Evolutionary conservation across 2,888 invertebrate genomes (phyloP).

Genomic region (Drosophila acutilabella): DNA sequence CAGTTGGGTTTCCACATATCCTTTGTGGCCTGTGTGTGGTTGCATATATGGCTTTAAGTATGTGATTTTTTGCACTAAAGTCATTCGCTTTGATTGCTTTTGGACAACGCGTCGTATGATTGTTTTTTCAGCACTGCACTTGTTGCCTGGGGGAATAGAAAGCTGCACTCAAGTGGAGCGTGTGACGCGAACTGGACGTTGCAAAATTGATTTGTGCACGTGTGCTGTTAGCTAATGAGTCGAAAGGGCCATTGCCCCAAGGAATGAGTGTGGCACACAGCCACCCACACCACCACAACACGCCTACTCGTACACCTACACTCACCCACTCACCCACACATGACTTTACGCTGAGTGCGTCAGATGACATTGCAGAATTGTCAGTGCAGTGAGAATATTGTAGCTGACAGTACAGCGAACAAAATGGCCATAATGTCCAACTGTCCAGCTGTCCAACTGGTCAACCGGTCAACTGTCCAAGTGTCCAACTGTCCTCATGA

Average conservation of each 20-base stretch:
- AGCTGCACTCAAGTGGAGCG: constrained; percentile 32
- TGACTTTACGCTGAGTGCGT: constrained; percentile 23
- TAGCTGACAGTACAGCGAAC: constrained; percentile 24
- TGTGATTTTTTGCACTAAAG: constrained; percentile 50
- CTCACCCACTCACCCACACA: not conserved
- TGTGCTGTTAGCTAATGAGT: constrained; percentile 75
- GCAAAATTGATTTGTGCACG: constrained; percentile 78
- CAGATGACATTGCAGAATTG: constrained; percentile 38
- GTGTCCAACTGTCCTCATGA: constrained; percentile 7
- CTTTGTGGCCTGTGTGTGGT: constrained; percentile 14
- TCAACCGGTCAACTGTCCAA: not conserved
- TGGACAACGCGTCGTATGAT: constrained; percentile 71
- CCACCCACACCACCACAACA: constrained; percentile 2
- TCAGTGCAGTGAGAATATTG: constrained; percentile 32
- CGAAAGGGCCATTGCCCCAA: constrained; percentile 31
- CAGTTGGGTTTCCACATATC: constrained; percentile 9
- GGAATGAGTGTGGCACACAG: constrained; percentile 9
- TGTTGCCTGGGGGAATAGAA: constrained; percentile 28
- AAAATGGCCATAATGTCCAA: constrained; percentile 13
- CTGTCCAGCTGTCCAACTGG: constrained; percentile 4
- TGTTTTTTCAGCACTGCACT: constrained; percentile 55
- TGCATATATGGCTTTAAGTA: constrained; percentile 13
- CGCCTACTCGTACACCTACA: constrained; percentile 2
- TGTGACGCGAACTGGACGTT: constrained; percentile 35
- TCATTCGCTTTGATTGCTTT: constrained; percentile 72